These are phyloP conservation scores for Eulemur rubriventer DNA, from an alignment of 2,797 vertebrate species.

Conservation along the genomic window DNA sequence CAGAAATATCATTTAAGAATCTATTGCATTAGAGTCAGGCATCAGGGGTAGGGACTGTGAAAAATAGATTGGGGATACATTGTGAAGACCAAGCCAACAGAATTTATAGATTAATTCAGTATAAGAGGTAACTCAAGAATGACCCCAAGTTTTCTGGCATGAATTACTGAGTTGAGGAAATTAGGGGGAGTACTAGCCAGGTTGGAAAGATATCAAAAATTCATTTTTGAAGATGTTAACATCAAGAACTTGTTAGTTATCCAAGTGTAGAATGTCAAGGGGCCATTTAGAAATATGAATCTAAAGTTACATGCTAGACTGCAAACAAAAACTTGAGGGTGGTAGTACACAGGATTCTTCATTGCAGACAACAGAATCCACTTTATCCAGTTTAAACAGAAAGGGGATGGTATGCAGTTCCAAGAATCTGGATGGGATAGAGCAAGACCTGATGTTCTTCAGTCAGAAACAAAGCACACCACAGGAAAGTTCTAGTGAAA, in stretches of 20 bases:
- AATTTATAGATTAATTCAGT: not conserved
- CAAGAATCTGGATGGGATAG: not conserved
- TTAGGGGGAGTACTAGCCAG: not conserved
- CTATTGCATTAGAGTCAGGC: not conserved
- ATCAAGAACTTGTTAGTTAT: not conserved
- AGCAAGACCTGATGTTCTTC: not conserved
- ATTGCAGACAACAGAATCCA: not conserved
- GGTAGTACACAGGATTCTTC: not conserved
- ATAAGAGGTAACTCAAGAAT: not conserved
- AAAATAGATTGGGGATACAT: not conserved
- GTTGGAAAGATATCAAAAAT: not conserved
- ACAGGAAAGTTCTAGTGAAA: not conserved
- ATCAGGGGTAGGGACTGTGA: not conserved
- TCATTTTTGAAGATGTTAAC: not conserved
- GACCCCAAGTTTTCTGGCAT: not conserved
- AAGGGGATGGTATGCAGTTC: not conserved
- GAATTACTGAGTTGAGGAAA: not conserved
- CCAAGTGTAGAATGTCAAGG: not conserved
- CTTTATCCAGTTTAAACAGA: not conserved
- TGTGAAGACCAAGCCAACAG: not conserved
- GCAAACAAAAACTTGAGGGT: not conserved
- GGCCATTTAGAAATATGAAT: not conserved
- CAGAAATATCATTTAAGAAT: not conserved
- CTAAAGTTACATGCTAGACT: not conserved
- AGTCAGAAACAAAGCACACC: not conserved